Conservation (phyloP, 2,113 vertebrate species). For the Pungitius pungitius region DNA sequence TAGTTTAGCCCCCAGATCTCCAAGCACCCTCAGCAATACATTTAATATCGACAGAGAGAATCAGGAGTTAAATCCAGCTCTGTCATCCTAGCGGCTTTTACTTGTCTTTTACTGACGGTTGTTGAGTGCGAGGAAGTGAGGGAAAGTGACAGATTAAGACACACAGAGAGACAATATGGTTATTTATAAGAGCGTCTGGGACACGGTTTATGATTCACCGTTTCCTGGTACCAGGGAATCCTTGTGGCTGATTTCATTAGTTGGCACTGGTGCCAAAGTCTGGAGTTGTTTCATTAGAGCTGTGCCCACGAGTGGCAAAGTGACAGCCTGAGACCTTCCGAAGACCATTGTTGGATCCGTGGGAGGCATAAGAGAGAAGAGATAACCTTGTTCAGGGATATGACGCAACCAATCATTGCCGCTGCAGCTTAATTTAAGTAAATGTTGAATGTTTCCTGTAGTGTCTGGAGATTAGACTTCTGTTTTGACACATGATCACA, state of each 20-base stretch:
- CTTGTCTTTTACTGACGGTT: conserved; percentile 16
- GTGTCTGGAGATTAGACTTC: conserved; percentile 51
- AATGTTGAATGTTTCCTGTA: conserved; percentile 41
- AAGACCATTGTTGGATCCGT: conserved; percentile 49
- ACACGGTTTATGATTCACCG: conserved; percentile 39
- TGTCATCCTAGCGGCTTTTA: conserved; percentile 20
- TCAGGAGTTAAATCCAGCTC: neutral
- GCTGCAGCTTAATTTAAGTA: conserved; percentile 52
- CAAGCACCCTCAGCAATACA: conserved; percentile 19
- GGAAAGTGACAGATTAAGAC: conserved; percentile 4
- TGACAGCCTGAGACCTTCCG: conserved; percentile 43
- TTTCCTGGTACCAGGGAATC: conserved; percentile 46
- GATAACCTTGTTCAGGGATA: conserved; percentile 49
- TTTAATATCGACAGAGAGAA: conserved; percentile 17
- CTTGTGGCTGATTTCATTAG: conserved; percentile 45
- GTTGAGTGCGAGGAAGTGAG: conserved; percentile 17
- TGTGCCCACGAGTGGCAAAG: conserved; percentile 43
- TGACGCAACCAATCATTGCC: conserved; percentile 52
- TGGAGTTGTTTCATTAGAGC: conserved; percentile 46
- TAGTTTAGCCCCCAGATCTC: conserved; percentile 18
- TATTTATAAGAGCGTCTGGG: conserved; percentile 39
- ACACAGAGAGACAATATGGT: conserved; percentile 3
- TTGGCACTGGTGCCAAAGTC: conserved; percentile 24
- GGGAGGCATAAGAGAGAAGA: conserved; percentile 51
- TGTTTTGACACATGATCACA: conserved; percentile 47